Evolutionary conservation across 2,888 invertebrate species (phyloP), one percentile per base, ranked within the genome.

Genomic region (Dryobota labecula): DNA sequence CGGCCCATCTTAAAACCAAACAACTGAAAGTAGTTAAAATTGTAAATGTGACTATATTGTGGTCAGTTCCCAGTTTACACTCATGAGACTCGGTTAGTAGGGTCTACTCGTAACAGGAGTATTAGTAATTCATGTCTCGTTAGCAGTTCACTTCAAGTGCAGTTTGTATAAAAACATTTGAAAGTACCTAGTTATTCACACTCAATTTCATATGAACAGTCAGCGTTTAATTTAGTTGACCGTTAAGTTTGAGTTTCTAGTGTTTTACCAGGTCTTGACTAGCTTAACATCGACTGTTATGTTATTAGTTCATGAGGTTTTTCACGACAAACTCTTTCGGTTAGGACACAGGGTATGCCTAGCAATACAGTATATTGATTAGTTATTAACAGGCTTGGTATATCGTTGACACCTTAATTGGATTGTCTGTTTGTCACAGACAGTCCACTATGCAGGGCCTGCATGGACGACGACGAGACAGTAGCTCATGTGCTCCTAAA

Each of bases 61-160:
- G 43, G 43, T 41, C 56, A 53, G 27, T 36, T 62, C 30, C 58
- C 36, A 62, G 62, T 57, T 54, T 20, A 51, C n/a, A 18, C 36
- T 69, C 57, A 69, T 72, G 72, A 58, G 69, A 76, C 72, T 56
- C 43, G 1, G 64, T 27, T 65, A 69, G 53, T 64, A 13, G 33
- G 67, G 58, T 64, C 62, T 80, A n/a, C n/a, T n/a, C n/a, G n/a
- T n/a, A 67, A 76, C 62, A 49, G 43, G 13, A 49, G n/a, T 47
- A 71, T 79, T 63, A 76, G n/a, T 76, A 51, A 81, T 79, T 76
- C 65, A 81, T 81, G 58, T 51, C 60, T 76, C 27, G 62, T 68
- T 62, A 68, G 51, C 1, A 63, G 54, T 54, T 33, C 41, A 60
- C 53, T 9, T 58, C 30, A 54, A 58, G 53, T 61, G 71, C 33